Base-by-base conservation (phyloP, 2,888 invertebrate genomes). In the Elysia crispata region DNA sequence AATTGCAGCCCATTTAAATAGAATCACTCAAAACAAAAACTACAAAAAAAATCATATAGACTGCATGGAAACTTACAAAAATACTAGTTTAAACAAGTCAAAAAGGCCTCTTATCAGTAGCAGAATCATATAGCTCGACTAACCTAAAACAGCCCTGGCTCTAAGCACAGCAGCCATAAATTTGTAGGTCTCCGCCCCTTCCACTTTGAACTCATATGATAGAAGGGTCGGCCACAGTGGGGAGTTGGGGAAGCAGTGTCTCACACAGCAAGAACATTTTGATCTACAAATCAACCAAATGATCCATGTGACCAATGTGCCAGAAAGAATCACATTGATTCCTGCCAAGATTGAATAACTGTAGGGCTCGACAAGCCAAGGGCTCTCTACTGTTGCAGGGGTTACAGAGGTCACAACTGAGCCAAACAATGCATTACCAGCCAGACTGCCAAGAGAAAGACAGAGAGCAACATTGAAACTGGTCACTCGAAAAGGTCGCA, bases 211-310 rank as follows among this genome's bases (percentile, higher is more conserved):
- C 20, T 86, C 88, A 8, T 87, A 86, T 11, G 87, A 84, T 1
- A 87, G 86, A 75, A 89, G 86, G 33, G 86, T 86, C 1, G 90
- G 90, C 90, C 90, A 90, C 18, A 90, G 82, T 20, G 89, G 88
- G 54, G 86, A 81, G 30, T 75, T 75, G 64, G 85, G 85, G 76
- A 82, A 78, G 60, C 84, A 85, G 6, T 83, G 83, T 72, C 86
- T 86, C 50, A 87, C 86, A 69, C 86, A 84, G n/a, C 84, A 82
- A 1, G 82, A 80, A 41, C 41, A 41, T 41, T 41, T 41, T 41
- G 41, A 6, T 25, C 84, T 82, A n/a, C 85, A 57, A 54, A 86
- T 70, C 70, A 89, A 79, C 79, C 86, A 87, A 20, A 86, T 33
- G 5, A 87, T 28, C 67, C 77, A 89, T 81, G 69, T 60, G 8